Conservation (phyloP, 2,113 vertebrate species). For the Lophura nycthemera region DNA sequence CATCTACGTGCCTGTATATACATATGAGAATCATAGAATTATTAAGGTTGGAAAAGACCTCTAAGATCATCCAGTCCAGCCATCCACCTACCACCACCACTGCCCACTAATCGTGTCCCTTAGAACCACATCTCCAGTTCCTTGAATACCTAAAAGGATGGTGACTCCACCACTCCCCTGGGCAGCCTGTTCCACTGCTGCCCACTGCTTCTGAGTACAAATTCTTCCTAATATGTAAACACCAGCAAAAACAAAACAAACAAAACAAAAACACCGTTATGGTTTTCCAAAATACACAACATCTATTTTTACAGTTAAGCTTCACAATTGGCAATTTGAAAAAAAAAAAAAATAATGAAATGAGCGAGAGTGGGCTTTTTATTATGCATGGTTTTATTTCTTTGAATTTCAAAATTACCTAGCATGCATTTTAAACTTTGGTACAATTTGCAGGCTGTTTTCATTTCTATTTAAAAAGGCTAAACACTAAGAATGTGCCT, state of each 20-base stretch:
- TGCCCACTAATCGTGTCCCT: too few species aligned
- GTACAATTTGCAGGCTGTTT: slow-evolving; percentile 78
- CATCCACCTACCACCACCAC: too few species aligned
- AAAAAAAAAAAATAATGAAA: slow-evolving; percentile 12
- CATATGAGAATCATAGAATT: too few species aligned
- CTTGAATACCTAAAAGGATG: too few species aligned
- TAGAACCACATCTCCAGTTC: too few species aligned
- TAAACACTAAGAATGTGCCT: slow-evolving; percentile 71
- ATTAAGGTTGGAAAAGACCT: too few species aligned
- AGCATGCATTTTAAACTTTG: slow-evolving; percentile 77
- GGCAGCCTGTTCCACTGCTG: too few species aligned
- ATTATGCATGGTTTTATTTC: slow-evolving; percentile 76
- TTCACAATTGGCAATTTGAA: slow-evolving; percentile 60
- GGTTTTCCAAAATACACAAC: slow-evolving; percentile 57
- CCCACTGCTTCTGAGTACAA: too few species aligned
- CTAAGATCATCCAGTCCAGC: too few species aligned
- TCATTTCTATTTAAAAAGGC: slow-evolving; percentile 77
- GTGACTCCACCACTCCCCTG: too few species aligned
- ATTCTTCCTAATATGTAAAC: neutral
- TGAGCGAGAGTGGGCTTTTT: slow-evolving; percentile 69
- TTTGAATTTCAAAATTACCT: slow-evolving; percentile 79
- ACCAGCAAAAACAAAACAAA: neutral
- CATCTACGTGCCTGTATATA: neutral
- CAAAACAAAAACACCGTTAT: neutral
- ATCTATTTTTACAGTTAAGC: slow-evolving; percentile 72